phyloP scores from a whole-genome alignment of 2,888 invertebrate genomes.

The Trichogramma dendrolimi region DNA sequence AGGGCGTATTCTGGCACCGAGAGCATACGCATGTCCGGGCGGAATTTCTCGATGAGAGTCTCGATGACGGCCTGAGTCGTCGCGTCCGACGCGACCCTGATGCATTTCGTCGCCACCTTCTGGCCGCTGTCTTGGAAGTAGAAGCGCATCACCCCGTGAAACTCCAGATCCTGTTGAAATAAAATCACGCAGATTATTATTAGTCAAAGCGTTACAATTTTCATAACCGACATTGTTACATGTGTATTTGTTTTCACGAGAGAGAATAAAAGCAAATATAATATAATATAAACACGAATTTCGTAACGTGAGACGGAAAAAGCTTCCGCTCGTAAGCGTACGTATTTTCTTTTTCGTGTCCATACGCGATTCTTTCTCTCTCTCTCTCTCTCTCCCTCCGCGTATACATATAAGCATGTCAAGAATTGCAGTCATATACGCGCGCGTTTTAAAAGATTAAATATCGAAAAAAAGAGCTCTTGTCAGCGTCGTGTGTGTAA shows the following conservation, averaged over 20 bases:
- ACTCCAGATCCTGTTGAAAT: slow-evolving; percentile 79
- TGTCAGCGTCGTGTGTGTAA: too few species aligned
- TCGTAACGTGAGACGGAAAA: too few species aligned
- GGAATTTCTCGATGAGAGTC: slow-evolving; percentile 96
- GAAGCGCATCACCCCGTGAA: slow-evolving; percentile 99
- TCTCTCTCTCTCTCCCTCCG: neutral
- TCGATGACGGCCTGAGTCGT: slow-evolving; percentile 95
- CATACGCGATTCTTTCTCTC: neutral
- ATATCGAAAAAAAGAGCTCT: slow-evolving; percentile 9
- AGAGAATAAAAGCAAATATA: too few species aligned
- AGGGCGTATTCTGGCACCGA: slow-evolving; percentile 64
- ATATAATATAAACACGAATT: too few species aligned
- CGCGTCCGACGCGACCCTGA: slow-evolving; percentile 94
- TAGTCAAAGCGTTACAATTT: too few species aligned
- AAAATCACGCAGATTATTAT: too few species aligned
- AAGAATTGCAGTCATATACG: too few species aligned
- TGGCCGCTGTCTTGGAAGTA: slow-evolving; percentile 99
- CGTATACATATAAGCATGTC: too few species aligned
- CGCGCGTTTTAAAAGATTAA: slow-evolving; percentile 18
- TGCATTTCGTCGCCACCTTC: slow-evolving; percentile 98
- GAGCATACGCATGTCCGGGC: slow-evolving; percentile 97
- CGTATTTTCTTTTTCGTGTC: too few species aligned
- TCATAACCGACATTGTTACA: too few species aligned
- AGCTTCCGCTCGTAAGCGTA: too few species aligned
- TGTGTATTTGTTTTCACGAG: too few species aligned